Percentiles rank a stretch among this genome's conserved stretches.
phyloP scores from a whole-genome alignment of 2,888 invertebrate species.

The Harmothoe impar region DNA sequence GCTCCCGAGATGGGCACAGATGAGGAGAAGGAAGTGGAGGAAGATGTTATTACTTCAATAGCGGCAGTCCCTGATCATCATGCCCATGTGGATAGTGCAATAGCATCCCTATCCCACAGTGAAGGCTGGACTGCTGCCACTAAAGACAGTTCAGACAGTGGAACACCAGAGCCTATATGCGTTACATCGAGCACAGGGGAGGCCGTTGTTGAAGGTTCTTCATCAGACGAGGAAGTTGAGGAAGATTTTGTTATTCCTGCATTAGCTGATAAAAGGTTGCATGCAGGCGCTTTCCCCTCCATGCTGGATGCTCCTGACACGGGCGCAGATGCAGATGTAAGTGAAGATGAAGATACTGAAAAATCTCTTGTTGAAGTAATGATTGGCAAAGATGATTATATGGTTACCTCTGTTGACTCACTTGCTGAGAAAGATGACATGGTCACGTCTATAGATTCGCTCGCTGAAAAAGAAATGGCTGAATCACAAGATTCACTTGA shows the following conservation, averaged over 20 bases:
- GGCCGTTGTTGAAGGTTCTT: not conserved
- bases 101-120: not conserved
- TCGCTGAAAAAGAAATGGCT: conserved; percentile 11
- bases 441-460: conserved; percentile 32
- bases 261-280: not conserved
- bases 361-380: conserved; percentile 53
- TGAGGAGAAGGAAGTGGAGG: not conserved
- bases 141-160: conserved; percentile 33
- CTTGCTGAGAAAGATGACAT: conserved; percentile 25
- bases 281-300: not conserved
- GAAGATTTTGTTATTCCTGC: conserved; percentile 35
- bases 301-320: conserved; percentile 56
- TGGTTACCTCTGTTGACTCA: conserved; percentile 35
- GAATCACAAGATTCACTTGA: not conserved
- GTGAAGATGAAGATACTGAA: not conserved
- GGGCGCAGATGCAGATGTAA: conserved; percentile 61
- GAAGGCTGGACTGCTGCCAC: not conserved
- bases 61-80: not conserved
- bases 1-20: conserved; percentile 56
- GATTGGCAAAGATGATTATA: not conserved
- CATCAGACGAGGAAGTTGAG: conserved; percentile 27
- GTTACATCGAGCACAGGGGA: not conserved
- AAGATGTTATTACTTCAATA: not conserved
- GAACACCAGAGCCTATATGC: not conserved
- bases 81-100: not conserved